Base-by-base conservation (phyloP, 2,888 invertebrate species). In the Hymenopus coronatus region DNA sequence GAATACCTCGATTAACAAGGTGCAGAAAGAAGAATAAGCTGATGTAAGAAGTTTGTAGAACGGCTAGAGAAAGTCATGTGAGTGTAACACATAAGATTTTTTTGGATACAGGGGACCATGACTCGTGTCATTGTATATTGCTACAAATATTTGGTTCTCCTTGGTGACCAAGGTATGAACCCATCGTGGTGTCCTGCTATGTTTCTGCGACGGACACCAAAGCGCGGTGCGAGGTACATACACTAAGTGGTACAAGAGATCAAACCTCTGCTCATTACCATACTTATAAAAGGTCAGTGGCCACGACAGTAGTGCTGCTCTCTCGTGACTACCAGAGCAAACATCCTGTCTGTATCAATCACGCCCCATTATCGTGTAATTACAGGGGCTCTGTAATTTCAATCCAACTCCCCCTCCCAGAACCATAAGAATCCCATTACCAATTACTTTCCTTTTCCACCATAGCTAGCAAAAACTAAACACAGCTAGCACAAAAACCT, bases 261-360 rank as follows among this genome's bases (percentile, higher is more conserved):
- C 54, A 70, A 70, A 70, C 54, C 25, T 70, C 54, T 70, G 20
- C 54, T 70, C 25, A 70, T 70, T 70, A 70, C 54, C 54, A 70
- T 70, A 70, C 25, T 70, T 70, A 70, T 25, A 70, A 70, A 70
- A 70, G 54, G 54, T 70, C 54, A 70, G 54, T 70, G 54, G 54
- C 54, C 54, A 70, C 54, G 25, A 25, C 54, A 70, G 20, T 70
- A 25, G 54, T 70, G 54, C 54, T 70, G 54, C 54, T 70, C 54
- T 70, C 54, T 70, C 54, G 82, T 82, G 87, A 33, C 82, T 87
- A 82, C 33, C 87, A n/a, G 27, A 82, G 82, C 87, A 87, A 82
- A 87, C 28, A 82, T 87, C 87, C 87, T 87, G 54, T 70, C 54
- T 70, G 82, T 82, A 33, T 27, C 54, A 82, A 87, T 33, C 87